These are phyloP conservation scores for Schizopygopsis malacanthus DNA, from an alignment of 2,797 vertebrate species.

Conservation along the genomic window DNA sequence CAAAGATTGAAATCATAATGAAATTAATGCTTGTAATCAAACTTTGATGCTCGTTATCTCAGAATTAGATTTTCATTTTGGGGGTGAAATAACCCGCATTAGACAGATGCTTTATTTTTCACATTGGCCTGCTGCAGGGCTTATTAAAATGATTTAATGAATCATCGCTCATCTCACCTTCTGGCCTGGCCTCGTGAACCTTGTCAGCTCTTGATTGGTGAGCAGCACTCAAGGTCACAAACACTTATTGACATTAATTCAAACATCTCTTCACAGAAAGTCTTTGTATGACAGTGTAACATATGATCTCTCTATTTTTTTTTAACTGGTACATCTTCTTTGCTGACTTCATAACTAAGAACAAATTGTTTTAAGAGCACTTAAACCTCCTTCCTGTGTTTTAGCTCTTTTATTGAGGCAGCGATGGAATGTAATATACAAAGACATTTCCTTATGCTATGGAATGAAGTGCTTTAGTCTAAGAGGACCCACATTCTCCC, in stretches of 20 bases:
- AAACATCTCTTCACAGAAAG: conserved; percentile 4
- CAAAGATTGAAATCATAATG: too few relatives aligned
- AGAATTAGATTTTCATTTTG: too few relatives aligned
- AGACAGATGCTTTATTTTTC: conserved; percentile 8
- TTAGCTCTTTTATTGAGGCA: conserved; percentile 32
- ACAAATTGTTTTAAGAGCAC: conserved; percentile 54
- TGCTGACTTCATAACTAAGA: conserved; percentile 38
- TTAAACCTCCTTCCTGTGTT: conserved; percentile 48
- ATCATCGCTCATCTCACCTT: conserved; percentile 37
- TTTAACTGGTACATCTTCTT: conserved; percentile 1
- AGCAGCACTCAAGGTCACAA: conserved; percentile 25
- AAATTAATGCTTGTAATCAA: too few relatives aligned
- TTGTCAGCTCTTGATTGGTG: conserved; percentile 44
- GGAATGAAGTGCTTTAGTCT: conserved; percentile 29
- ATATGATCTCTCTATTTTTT: not conserved
- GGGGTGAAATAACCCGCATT: not conserved
- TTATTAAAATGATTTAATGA: conserved; percentile 35
- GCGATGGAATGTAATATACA: conserved; percentile 9
- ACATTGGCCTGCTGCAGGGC: not conserved
- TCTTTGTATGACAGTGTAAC: conserved; percentile 2
- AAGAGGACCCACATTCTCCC: conserved; percentile 20
- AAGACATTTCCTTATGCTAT: conserved; percentile 5
- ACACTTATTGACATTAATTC: conserved; percentile 24
- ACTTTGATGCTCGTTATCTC: too few relatives aligned
- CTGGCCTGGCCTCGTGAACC: conserved; percentile 29